These are phyloP conservation scores for Diplosoma virens DNA, from an alignment of 23 tunicate species.

Conservation along the genomic window DNA sequence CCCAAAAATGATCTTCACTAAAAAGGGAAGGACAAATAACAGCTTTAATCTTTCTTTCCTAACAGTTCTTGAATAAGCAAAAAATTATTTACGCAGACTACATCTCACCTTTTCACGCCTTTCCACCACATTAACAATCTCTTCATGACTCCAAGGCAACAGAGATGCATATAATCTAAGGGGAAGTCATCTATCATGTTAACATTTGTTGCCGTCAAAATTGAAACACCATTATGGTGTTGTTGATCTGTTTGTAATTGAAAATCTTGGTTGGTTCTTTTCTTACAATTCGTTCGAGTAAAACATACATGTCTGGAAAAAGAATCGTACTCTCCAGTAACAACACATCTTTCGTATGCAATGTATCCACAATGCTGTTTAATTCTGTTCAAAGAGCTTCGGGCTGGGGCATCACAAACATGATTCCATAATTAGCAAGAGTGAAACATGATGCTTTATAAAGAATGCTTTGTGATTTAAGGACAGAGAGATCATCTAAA, in stretches of 20 bases:
- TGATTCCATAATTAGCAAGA: conserved; percentile 12
- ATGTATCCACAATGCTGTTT: conserved; percentile 44
- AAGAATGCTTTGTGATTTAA: not conserved
- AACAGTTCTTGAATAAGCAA: too few relatives aligned
- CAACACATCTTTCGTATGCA: conserved; percentile 36
- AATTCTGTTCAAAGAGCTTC: conserved; percentile 29
- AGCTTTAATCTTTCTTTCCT: too few relatives aligned
- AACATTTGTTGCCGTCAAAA: conserved; percentile 18
- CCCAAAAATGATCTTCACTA: too few relatives aligned
- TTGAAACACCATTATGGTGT: conserved; percentile 45
- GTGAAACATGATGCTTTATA: not conserved
- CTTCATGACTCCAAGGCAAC: conserved; percentile 52
- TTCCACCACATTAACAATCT: conserved; percentile 44
- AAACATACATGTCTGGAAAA: conserved; percentile 11
- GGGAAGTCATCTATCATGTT: conserved; percentile 38
- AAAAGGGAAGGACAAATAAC: too few relatives aligned
- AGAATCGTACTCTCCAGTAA: conserved; percentile 27
- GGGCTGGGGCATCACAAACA: conserved; percentile 57
- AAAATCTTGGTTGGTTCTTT: conserved; percentile 20
- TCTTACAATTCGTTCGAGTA: not conserved
- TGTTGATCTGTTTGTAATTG: conserved; percentile 1
- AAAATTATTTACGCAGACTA: too few relatives aligned
- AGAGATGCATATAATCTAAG: conserved; percentile 54
- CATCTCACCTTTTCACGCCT: conserved; percentile 42
- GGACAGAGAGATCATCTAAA: conserved; percentile 17